Evolutionary conservation across 2,888 invertebrate species (phyloP).

Genomic region (Ennomos quercinarius): DNA sequence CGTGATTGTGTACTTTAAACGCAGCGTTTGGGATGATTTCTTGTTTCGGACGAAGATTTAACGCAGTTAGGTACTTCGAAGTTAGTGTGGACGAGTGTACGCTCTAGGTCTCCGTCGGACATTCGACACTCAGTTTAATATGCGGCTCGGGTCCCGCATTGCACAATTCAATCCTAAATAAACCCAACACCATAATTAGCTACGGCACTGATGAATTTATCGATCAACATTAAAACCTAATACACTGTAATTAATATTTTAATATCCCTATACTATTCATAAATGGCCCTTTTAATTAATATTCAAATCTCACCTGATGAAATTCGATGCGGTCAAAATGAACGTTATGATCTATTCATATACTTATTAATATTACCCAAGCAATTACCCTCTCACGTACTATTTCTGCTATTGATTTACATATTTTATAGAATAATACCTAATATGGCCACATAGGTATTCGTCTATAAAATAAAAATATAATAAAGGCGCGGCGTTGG

Average conservation of each 20-base stretch:
- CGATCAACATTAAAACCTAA: conserved; percentile 35
- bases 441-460: too few relatives aligned
- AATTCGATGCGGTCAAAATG: conserved; percentile 5
- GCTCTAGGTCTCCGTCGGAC: conserved; percentile 70
- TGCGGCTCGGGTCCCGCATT: conserved; percentile 64
- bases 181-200: conserved; percentile 78
- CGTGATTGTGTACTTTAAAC: conserved; percentile 21
- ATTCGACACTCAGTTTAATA: conserved; percentile 81
- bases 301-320: conserved; percentile 23
- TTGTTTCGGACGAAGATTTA: conserved; percentile 23
- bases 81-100: conserved; percentile 57
- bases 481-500: too few relatives aligned
- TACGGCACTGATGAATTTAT: conserved; percentile 74
- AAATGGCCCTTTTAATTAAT: conserved; percentile 22
- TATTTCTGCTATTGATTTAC: neutral
- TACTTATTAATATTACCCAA: neutral
- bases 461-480: too few relatives aligned
- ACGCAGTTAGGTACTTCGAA: conserved; percentile 7
- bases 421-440: too few relatives aligned
- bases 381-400: neutral
- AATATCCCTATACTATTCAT: conserved; percentile 24
- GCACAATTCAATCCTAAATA: conserved; percentile 79
- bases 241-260: conserved; percentile 31
- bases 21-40: conserved; percentile 21
- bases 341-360: conserved; percentile 5